Evolutionary conservation across 35 echinoderm and acorn worm species (phyloP), one percentile per base, ranked within the genome.

Genomic region (Holothuria glaberrima): DNA sequence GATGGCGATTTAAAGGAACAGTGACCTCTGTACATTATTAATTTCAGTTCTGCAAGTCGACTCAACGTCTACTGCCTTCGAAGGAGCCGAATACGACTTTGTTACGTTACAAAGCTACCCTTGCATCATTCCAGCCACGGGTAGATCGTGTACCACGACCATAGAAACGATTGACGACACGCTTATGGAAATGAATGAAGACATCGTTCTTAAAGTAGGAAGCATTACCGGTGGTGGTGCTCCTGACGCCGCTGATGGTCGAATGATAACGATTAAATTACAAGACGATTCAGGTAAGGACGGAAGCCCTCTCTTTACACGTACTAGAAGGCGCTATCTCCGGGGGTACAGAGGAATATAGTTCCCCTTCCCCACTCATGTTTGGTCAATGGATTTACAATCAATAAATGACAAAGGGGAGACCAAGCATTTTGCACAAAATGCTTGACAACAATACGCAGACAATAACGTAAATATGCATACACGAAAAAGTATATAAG

Each of bases 11-110:
- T n/a, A n/a, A n/a, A n/a, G n/a, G n/a, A n/a, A n/a, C n/a, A n/a
- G n/a, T n/a, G n/a, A n/a, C n/a, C n/a, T n/a, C n/a, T n/a, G n/a
- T n/a, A n/a, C 36, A 41, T 41, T 41, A 41, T 41, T 4, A 41
- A 41, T 18, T 71, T 31, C 68, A 71, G 68, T 5, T 71, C 17
- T 71, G 68, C 9, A 6, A 33, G 68, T 71, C 16, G 68, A 71
- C 34, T 18, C 68, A n/a, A 31, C 68, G 6, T 71, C 68, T 31
- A 71, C 68, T 31, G 68, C 68, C 68, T 28, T 31, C 29, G 68
- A 71, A 71, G 68, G 68, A 31, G 16, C 68, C 12, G 68, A 71
- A 9, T 71, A 71, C 68, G 68, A 71, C 34, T n/a, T 71, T 24
- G 68, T 71, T 0, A 30, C 14, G 6, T 24, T 71, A 17, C 27